Base-by-base conservation (phyloP, 2,113 vertebrate genomes). In the Aspidoscelis tigris region DNA sequence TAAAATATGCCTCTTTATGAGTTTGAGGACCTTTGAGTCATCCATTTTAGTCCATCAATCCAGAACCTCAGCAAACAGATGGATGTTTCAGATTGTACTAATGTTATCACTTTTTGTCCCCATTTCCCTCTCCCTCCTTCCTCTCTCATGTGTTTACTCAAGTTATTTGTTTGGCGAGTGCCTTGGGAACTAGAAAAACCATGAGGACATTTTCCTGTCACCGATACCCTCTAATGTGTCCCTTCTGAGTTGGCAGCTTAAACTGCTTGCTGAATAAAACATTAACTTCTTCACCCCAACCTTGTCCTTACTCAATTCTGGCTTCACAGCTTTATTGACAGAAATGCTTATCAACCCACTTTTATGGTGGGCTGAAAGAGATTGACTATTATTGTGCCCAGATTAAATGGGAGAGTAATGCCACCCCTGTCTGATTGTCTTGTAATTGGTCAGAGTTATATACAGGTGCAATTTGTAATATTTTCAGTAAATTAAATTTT, bases 391-490 rank as follows among this genome's bases (percentile, higher is more conserved):
- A 99, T 99, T 98, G 98, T 98, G 98, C 98, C 98, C 97, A 98
- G 98, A 99, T 99, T 99, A 99, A 99, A 99, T 99, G 97, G 98
- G 97, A 97, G 97, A 98, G 98, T 99, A 99, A 99, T 99, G 98
- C 98, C 98, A 98, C 97, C 98, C 97, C 98, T 98, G 97, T 97
- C 98, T 99, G 98, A 99, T 99, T 99, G 98, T 98, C 97, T 98
- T 97, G 98, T 99, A 99, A 99, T 99, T 99, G 98, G 98, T 97
- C 97, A 98, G 98, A 99, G 98, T 99, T 99, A 98, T 99, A 98
- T 98, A 99, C 99, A 99, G 99, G 98, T 99, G 98, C 98, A 99
- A 98, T 99, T 99, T 99, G 98, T 99, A 98, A 99, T 99, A 99
- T 99, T 99, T 99, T 99, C 98, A 98, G 97, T 99, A 99, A 99